Evolutionary conservation across 2,113 vertebrate species (phyloP).

Genomic region (Boleophthalmus pectinirostris): DNA sequence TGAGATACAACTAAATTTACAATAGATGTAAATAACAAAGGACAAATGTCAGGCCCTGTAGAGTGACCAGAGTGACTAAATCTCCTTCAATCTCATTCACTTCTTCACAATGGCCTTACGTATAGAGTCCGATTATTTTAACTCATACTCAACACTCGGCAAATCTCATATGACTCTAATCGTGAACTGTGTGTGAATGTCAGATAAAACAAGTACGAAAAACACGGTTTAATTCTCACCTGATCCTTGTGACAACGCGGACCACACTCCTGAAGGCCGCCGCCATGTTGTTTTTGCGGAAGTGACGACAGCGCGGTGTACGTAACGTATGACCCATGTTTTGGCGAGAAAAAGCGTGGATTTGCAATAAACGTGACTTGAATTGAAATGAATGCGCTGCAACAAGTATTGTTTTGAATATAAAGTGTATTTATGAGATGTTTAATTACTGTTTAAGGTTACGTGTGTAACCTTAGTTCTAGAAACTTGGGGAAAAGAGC

Average conservation of each 20-base stretch:
- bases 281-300: constrained; percentile 49
- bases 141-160: neutral
- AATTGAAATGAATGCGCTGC: no score
- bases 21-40: neutral
- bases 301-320: constrained; percentile 18
- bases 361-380: no score
- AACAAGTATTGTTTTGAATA: no score
- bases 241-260: neutral
- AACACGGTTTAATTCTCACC: neutral
- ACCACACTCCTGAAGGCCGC: constrained; percentile 21
- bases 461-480: no score
- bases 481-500: no score
- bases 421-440: no score
- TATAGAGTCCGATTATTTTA: neutral
- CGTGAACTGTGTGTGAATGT: constrained; percentile 7
- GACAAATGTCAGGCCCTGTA: neutral
- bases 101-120: neutral
- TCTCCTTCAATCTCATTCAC: neutral
- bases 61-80: neutral
- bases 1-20: no score
- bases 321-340: neutral
- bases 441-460: no score
- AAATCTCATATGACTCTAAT: neutral
- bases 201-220: constrained; percentile 11
- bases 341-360: neutral